Conservation (phyloP, 2,797 vertebrate species). For the Percopsis omiscomaycus region DNA sequence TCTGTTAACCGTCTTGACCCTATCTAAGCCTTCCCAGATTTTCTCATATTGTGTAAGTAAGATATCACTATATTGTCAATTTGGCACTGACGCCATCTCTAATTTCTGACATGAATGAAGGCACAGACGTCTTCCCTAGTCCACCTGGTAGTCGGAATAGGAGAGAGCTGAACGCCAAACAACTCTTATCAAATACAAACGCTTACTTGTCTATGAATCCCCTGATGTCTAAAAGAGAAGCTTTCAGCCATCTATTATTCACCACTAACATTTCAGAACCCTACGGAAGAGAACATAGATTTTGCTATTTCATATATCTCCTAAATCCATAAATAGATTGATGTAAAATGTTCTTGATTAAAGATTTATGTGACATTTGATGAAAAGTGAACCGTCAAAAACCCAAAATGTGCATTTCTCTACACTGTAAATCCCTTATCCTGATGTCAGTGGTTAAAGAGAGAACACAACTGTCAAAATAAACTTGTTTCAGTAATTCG, state of each 20-base stretch:
- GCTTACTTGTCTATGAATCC: constrained; percentile 37
- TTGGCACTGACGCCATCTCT: neutral
- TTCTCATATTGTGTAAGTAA: too few relatives aligned
- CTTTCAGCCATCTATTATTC: constrained; percentile 71
- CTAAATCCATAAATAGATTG: constrained; percentile 65
- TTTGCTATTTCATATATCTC: constrained; percentile 53
- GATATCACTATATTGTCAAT: neutral
- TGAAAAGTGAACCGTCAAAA: constrained; percentile 17
- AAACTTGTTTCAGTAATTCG: constrained; percentile 2
- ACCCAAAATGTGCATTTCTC: constrained; percentile 5
- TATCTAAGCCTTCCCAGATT: neutral
- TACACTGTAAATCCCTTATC: constrained; percentile 9
- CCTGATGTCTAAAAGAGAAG: constrained; percentile 40
- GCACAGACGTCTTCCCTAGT: neutral
- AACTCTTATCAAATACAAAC: constrained; percentile 48
- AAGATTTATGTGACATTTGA: constrained; percentile 46
- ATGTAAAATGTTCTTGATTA: constrained; percentile 54
- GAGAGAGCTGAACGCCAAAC: constrained; percentile 43
- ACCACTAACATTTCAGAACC: constrained; percentile 57
- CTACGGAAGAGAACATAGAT: constrained; percentile 53
- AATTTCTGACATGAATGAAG: constrained; percentile 1
- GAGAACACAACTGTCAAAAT: neutral
- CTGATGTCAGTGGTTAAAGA: neutral
- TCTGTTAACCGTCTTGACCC: neutral
- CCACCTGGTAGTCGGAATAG: constrained; percentile 4